Percentiles rank a stretch among this genome's conserved stretches.
phyloP scores from a whole-genome alignment of 2,113 vertebrate genomes.

The Lathamus discolor region DNA sequence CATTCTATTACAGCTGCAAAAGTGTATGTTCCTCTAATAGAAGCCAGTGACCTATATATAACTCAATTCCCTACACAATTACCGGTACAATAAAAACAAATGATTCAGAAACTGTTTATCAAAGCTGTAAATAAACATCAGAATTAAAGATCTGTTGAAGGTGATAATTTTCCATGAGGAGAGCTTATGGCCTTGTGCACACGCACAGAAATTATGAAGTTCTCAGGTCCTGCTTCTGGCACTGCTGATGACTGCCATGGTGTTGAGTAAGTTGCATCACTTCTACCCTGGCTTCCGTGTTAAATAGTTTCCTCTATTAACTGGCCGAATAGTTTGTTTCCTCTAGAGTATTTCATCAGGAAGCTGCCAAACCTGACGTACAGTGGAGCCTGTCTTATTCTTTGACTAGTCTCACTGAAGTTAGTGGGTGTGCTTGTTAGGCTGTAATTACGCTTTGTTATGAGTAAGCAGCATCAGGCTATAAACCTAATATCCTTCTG shows the following conservation, averaged over 20 bases:
- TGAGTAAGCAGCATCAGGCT: constrained; percentile 39
- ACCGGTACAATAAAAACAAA: background rate
- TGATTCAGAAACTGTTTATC: background rate
- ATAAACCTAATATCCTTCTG: constrained; percentile 28
- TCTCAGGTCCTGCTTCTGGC: background rate
- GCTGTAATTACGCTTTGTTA: constrained; percentile 33
- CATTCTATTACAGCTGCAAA: background rate
- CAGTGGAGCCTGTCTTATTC: background rate
- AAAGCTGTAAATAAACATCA: background rate
- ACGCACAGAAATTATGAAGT: fast-evolving
- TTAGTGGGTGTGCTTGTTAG: constrained; percentile 39
- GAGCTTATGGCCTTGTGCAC: background rate
- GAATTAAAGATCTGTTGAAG: background rate
- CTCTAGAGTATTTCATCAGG: constrained; percentile 24
- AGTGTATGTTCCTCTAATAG: fast-evolving
- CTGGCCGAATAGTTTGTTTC: constrained; percentile 39
- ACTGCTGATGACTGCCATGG: background rate
- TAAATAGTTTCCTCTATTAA: constrained; percentile 63
- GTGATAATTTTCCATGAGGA: background rate
- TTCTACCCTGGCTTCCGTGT: background rate
- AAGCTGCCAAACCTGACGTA: constrained; percentile 49
- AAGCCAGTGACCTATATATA: background rate
- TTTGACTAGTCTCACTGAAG: background rate
- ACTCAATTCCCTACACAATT: background rate
- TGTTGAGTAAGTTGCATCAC: background rate